Percentiles rank a stretch among this genome's conserved stretches.
phyloP scores from a whole-genome alignment of 2,797 vertebrate species.

The Sphenopsis melanotis region DNA sequence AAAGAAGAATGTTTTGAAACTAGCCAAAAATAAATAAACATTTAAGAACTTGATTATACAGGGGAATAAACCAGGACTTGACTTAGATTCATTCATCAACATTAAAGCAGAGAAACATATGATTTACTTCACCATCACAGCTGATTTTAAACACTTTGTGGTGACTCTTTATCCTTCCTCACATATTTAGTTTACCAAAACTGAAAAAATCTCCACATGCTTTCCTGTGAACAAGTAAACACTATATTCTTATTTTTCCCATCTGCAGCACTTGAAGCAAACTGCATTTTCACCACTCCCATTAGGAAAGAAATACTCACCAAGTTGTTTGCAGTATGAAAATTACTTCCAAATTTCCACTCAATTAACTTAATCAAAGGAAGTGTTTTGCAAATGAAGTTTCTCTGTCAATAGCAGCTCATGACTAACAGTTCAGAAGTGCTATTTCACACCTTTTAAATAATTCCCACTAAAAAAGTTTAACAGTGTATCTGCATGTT shows the following conservation, averaged over 20 bases:
- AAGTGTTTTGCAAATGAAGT: background rate
- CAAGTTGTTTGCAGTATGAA: background rate
- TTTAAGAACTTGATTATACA: background rate
- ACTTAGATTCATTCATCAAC: background rate
- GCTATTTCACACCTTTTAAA: background rate
- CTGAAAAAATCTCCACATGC: background rate
- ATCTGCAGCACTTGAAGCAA: background rate
- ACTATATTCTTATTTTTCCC: background rate
- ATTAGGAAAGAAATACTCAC: background rate
- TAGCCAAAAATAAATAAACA: background rate
- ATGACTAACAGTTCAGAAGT: background rate
- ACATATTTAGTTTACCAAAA: background rate
- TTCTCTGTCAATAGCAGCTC: background rate
- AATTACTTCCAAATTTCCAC: conserved; percentile 12
- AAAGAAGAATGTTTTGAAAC: background rate
- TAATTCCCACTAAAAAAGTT: background rate
- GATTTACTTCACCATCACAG: background rate
- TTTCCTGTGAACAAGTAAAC: background rate
- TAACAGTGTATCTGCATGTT: background rate
- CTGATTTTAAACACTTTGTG: background rate
- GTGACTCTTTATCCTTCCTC: background rate
- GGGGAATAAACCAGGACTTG: background rate
- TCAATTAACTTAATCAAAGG: conserved; percentile 18
- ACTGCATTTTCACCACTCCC: background rate
- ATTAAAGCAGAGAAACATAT: background rate